Percentiles rank a stretch among this genome's conserved stretches.
phyloP scores from a whole-genome alignment of 2,113 vertebrate genomes.

The Cynocephalus volans region DNA sequence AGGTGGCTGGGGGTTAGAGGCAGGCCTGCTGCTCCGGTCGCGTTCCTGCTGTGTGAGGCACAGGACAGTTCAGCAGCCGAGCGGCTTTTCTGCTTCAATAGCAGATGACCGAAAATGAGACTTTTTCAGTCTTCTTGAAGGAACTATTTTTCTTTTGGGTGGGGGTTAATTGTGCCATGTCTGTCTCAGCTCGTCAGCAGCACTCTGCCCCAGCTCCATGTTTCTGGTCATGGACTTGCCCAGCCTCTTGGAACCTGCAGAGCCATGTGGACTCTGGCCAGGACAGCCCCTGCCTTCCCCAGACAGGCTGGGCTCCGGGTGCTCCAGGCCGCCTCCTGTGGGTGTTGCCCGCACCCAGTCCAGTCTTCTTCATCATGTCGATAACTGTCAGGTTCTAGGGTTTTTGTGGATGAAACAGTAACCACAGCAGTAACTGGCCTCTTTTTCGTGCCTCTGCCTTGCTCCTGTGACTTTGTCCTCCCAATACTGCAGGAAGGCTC shows the following conservation, averaged over 20 bases:
- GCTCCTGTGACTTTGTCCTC: not conserved
- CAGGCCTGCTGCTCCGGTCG: fast-evolving
- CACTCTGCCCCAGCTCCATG: not conserved
- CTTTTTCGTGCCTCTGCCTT: not conserved
- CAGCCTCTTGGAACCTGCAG: fast-evolving
- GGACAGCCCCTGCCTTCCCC: not conserved
- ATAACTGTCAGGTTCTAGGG: not conserved
- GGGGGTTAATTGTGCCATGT: too few species aligned
- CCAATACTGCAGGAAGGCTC: fast-evolving
- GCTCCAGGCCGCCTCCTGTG: not conserved
- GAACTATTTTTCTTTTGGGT: not conserved
- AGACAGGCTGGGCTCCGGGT: not conserved
- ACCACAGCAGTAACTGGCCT: too few species aligned
- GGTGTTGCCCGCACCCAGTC: too few species aligned
- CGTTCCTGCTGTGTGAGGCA: fast-evolving
- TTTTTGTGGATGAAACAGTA: too few species aligned
- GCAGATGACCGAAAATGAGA: not conserved
- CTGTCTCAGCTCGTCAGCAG: not conserved
- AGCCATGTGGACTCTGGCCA: too few species aligned
- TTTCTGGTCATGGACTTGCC: not conserved
- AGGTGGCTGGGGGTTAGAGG: constrained; percentile 60
- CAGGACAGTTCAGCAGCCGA: too few species aligned
- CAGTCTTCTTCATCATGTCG: fast-evolving
- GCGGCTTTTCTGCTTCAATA: not conserved
- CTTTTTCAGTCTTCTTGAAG: too few species aligned